phyloP scores from a whole-genome alignment of 1,140 invertebrate genomes.

The Batillaria attramentaria region DNA sequence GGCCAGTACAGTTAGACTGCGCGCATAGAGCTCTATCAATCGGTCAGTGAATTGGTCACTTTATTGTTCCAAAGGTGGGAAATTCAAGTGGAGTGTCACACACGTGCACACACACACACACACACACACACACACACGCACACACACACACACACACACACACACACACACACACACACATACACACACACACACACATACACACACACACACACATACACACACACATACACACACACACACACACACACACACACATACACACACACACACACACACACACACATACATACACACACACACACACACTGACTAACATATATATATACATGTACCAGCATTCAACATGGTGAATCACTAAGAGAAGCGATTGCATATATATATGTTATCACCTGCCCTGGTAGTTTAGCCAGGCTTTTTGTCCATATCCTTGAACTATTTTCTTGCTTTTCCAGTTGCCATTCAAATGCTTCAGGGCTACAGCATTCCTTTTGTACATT shows the following conservation, averaged over 20 bases:
- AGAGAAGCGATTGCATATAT: too few relatives aligned
- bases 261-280: slow-evolving; percentile 2
- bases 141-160: slow-evolving; percentile 2
- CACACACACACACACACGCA: background rate
- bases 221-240: background rate
- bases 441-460: too few relatives aligned
- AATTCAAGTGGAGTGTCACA: background rate
- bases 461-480: too few relatives aligned
- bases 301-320: too few relatives aligned
- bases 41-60: background rate
- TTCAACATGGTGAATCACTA: too few relatives aligned
- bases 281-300: background rate
- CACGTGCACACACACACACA: background rate
- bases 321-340: too few relatives aligned
- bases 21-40: background rate
- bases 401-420: too few relatives aligned
- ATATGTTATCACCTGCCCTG: too few relatives aligned
- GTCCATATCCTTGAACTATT: too few relatives aligned
- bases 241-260: background rate
- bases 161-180: slow-evolving; percentile 2
- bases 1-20: background rate
- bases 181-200: background rate
- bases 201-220: background rate
- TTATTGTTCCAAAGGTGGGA: background rate
- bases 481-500: too few relatives aligned